Evolutionary conservation across 2,113 vertebrate species (phyloP), one percentile per base, ranked within the genome.

Genomic region (Puntigrus tetrazona): DNA sequence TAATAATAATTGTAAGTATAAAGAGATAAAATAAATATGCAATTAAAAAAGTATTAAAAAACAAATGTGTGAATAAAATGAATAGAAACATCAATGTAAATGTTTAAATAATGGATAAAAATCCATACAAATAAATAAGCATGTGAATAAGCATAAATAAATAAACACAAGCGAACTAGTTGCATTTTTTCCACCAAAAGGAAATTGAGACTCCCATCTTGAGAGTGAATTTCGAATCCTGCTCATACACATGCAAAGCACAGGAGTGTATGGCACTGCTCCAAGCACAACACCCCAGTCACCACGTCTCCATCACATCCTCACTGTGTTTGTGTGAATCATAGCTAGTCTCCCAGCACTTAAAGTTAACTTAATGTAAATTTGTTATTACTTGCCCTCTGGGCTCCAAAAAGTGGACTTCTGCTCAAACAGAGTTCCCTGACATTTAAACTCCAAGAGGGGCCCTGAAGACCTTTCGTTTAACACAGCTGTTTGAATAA

Each of bases 291-390:
- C 47, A 50, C 65, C 34, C 45, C 75, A 84, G 29, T 34, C 63
- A 43, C 14, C 4, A 20, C 11, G 7, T 63, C 69, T 25, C 27
- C 38, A 25, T 55, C n/a, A 36, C n/a, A 27, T 11, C 34, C 11
- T 29, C 14, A 29, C 0, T 45, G 25, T 59, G 50, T 45, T 18
- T 13, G 50, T 22, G 34, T 13, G 22, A 73, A 50, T 59, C 52
- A 73, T 63, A 67, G 11, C 16, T 65, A 43, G 31, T 55, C 31
- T 57, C 36, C 38, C 50, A 69, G 70, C 57, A 84, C 45, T 76
- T 47, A 47, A n/a, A 67, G 79, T 84, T 84, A 87, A 87, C 80
- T 81, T 84, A 63, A 87, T 63, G 72, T 72, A 84, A 84, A 84
- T 87, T 18, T 79, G 76, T 84, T 79, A 72, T 84, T 82, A 77